Evolutionary conservation across 2,113 vertebrate genomes (phyloP).

Genomic region (Rynchops niger): DNA sequence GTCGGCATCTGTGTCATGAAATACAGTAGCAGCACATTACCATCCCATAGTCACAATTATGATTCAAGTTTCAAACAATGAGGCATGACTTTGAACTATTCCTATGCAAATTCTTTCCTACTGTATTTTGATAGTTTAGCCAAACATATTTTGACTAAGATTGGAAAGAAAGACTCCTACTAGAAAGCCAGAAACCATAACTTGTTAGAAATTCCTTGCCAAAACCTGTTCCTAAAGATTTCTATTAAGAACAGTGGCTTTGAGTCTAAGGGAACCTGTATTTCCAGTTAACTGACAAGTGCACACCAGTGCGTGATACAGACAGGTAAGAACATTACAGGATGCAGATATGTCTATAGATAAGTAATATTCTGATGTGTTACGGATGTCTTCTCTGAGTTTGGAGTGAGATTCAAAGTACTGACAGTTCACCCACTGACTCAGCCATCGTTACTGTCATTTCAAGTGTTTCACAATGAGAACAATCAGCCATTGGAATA

Average conservation of each 20-base stretch:
- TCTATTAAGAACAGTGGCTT: background rate
- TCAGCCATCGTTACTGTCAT: background rate
- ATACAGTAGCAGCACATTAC: background rate
- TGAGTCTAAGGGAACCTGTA: background rate
- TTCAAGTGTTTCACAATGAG: background rate
- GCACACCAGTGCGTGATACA: background rate
- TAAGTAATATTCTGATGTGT: background rate
- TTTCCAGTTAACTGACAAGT: background rate
- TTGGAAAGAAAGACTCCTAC: background rate
- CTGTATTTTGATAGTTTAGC: background rate
- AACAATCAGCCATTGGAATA: background rate
- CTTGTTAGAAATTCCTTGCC: background rate
- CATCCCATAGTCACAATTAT: conserved; percentile 32
- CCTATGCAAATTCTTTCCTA: background rate
- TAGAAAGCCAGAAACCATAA: background rate
- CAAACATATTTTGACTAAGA: background rate
- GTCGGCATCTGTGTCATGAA: background rate
- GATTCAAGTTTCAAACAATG: background rate
- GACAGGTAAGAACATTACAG: background rate
- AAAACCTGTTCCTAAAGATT: background rate
- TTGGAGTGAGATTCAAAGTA: background rate
- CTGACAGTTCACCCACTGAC: background rate
- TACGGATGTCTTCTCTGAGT: background rate
- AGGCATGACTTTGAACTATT: conserved; percentile 5
- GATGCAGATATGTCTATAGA: background rate